Base-by-base conservation (phyloP, 1,140 invertebrate genomes). In the Drosophila dunni region DNA sequence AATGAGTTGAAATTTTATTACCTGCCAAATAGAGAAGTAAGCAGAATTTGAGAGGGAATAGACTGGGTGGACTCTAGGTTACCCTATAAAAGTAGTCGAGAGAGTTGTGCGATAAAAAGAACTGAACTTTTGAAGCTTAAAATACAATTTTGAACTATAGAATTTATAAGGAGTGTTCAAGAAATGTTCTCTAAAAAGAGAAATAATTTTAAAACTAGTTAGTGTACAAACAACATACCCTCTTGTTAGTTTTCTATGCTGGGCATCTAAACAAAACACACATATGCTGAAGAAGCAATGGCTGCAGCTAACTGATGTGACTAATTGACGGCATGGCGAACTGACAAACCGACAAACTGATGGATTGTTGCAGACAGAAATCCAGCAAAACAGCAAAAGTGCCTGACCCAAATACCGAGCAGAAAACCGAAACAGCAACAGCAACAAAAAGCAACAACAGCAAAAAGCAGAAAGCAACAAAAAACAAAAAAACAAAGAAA, bases 321-420 rank as follows among this genome's bases (percentile, higher is more conserved):
- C 46, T 63, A 48, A 63, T 50, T 65, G 61, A 57, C 45, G 54
- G 36, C 62, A 36, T 69, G 70, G 54, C 64, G 48, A 66, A 60
- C 64, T 67, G 63, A 44, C 45, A 48, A 57, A 65, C 68, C 42
- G 69, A 72, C 29, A 6, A 46, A 60, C 64, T 60, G 71, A 74
- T 64, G 53, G 38, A 40, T 51, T 44, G 51, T 9, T 58, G 40
- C 40, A 48, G 56, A 71, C 51, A 54, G 42, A 38, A 78, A 34
- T 29, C 24, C 40, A 79, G 36, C 24, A 13, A 71, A 40, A 40
- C 24, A 82, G 46, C 50, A 62, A 54, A 65, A 68, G 54, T 69
- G 66, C 50, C 57, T 85, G 81, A 81, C 81, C 81, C 63, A 64
- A 85, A 81, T 85, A 76, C 58, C 74, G 15, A 61, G 66, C 66